Evolutionary conservation across 2,888 invertebrate species (phyloP), one percentile per base, ranked within the genome.

Genomic region (Anoplius nigerrimus): DNA sequence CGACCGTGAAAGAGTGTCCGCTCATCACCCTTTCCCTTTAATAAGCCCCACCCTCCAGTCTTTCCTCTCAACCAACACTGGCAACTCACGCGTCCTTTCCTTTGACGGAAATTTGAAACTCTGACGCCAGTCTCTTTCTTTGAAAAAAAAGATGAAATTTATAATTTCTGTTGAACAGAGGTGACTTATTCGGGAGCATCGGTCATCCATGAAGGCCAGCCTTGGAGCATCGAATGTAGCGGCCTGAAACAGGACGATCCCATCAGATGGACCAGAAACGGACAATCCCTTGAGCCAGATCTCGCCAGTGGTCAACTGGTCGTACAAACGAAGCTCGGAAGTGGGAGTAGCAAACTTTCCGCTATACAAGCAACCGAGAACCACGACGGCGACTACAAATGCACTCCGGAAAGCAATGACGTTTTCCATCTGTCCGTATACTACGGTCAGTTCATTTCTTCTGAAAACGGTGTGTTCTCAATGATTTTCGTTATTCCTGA

Each of bases 371-470:
- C 85, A 20, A 82, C 73, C 45, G 85, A 82, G 51, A 78, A 34
- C 54, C 88, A 88, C 72, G 83, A 83, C 45, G 88, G 88, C 51
- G 74, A 77, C 66, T 88, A 88, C 83, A 84, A 81, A 69, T 88
- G 88, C 79, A 74, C 78, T n/a, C 61, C 78, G 27, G 76, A 69
- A 53, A 76, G 64, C 70, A 58, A 63, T 73, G 83, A 82, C n/a
- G 79, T 59, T 62, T 83, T 81, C 62, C 82, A 83, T 60, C 83
- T 87, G 34, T 72, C 72, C 64, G 76, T 88, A 81, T 72, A 82
- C 74, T 78, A 79, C 66, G 87, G 88, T 88, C 84, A 75, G 87
- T 88, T n/a, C n/a, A n/a, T n/a, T n/a, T n/a, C n/a, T n/a, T n/a
- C n/a, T n/a, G n/a, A n/a, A n/a, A n/a, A n/a, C n/a, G n/a, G n/a